Percentiles rank a stretch among this genome's conserved stretches.
Evolutionary conservation across 2,797 vertebrate genomes (phyloP).

Genomic region (Girardinus metallicus): DNA sequence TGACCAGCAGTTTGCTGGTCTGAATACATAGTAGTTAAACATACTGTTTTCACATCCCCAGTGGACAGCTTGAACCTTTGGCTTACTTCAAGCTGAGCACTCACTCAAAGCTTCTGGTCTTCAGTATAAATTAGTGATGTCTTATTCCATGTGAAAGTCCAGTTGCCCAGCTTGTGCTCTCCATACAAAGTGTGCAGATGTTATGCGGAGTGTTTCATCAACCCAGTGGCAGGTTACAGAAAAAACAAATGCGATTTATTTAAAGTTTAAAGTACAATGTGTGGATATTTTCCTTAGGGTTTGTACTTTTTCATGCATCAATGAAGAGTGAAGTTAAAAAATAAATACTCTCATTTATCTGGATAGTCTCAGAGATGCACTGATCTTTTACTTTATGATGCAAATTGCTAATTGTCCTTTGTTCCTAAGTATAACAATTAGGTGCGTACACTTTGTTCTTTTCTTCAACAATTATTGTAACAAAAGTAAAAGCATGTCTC

Average conservation of each 20-base stretch:
- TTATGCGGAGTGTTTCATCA: background rate
- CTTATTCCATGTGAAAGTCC: constrained; percentile 53
- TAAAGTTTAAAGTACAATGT: constrained; percentile 40
- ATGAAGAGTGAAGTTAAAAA: constrained; percentile 19
- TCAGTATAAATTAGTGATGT: constrained; percentile 58
- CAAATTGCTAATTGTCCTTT: background rate
- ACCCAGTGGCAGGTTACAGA: constrained; percentile 23
- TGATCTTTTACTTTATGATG: background rate
- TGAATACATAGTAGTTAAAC: constrained; percentile 70
- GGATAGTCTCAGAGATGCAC: background rate
- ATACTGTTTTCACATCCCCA: constrained; percentile 29
- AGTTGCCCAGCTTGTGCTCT: constrained; percentile 39
- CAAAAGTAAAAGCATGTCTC: background rate
- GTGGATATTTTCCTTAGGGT: constrained; percentile 38
- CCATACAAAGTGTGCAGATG: constrained; percentile 13
- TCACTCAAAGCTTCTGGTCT: constrained; percentile 52
- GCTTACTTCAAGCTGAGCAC: constrained; percentile 54
- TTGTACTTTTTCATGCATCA: constrained; percentile 24
- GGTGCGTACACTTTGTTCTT: background rate
- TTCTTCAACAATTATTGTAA: background rate
- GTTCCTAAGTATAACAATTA: background rate
- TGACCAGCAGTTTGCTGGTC: constrained; percentile 60
- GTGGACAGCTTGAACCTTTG: constrained; percentile 51
- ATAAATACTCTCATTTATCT: background rate
- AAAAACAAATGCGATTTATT: constrained; percentile 44